Evolutionary conservation across 1,140 invertebrate species (phyloP).

Genomic region (Periplaneta americana): DNA sequence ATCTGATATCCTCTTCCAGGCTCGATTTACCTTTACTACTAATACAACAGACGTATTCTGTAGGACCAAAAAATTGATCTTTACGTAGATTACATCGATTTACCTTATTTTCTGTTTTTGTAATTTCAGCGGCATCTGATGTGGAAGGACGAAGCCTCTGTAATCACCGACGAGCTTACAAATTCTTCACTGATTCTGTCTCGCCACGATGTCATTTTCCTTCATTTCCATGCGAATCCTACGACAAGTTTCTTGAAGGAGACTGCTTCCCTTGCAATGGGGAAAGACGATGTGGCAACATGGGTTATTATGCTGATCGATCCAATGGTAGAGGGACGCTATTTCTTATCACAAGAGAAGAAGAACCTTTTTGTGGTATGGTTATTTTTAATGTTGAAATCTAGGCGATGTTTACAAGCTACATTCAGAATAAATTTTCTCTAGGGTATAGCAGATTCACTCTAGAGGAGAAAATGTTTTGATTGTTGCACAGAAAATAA

Average conservation of each 20-base stretch:
- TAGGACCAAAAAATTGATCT: neutral
- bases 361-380: slow-evolving; percentile 86
- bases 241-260: slow-evolving; percentile 76
- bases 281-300: slow-evolving; percentile 69
- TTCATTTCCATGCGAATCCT: slow-evolving; percentile 78
- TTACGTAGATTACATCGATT: too few relatives aligned
- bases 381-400: too few relatives aligned
- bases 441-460: too few relatives aligned
- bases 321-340: slow-evolving; percentile 70
- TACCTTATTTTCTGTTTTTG: too few relatives aligned
- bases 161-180: slow-evolving; percentile 87
- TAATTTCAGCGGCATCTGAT: slow-evolving; percentile 56
- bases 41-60: too few relatives aligned
- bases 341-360: slow-evolving; percentile 81
- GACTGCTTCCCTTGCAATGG: slow-evolving; percentile 62
- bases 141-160: slow-evolving; percentile 82
- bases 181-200: slow-evolving; percentile 91
- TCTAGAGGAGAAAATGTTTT: too few relatives aligned
- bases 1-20: too few relatives aligned
- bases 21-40: too few relatives aligned
- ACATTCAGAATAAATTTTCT: too few relatives aligned
- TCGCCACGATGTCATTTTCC: slow-evolving; percentile 83
- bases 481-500: too few relatives aligned
- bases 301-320: slow-evolving; percentile 89
- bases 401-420: too few relatives aligned